Percentiles rank a stretch among this genome's conserved stretches.
phyloP scores from a whole-genome alignment of 2,113 vertebrate genomes.

The Macaca nemestrina region DNA sequence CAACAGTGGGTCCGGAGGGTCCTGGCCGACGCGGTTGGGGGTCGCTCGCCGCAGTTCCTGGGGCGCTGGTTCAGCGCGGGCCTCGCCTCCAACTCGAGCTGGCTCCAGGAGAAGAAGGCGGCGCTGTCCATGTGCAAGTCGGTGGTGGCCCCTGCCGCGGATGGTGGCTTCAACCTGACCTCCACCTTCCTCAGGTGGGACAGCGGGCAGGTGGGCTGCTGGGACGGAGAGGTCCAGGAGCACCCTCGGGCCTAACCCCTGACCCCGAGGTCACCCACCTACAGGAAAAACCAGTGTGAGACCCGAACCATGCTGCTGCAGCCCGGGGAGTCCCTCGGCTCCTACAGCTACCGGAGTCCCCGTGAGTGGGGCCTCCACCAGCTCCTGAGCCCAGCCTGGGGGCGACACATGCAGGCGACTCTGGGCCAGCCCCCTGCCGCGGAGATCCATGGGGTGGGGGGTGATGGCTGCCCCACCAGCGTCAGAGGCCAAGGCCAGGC shows the following conservation, averaged over 20 bases:
- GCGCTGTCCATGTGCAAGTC: conserved; percentile 87
- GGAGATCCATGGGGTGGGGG: no score
- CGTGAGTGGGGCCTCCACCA: conserved; percentile 45
- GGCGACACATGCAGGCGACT: no score
- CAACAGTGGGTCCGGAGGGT: background rate
- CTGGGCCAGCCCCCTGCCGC: no score
- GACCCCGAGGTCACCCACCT: background rate
- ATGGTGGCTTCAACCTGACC: conserved; percentile 85
- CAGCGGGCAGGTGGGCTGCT: accelerated
- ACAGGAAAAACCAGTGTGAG: conserved; percentile 71
- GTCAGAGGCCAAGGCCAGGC: background rate
- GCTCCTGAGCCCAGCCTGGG: background rate
- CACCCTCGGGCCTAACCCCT: background rate
- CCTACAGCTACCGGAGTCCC: conserved; percentile 49
- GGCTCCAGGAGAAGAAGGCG: conserved; percentile 81
- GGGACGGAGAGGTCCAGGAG: background rate
- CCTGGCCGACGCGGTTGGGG: background rate
- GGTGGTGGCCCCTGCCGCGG: conserved; percentile 45
- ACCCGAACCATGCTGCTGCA: conserved; percentile 24
- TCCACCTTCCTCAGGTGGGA: conserved; percentile 84
- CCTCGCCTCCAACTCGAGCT: conserved; percentile 88
- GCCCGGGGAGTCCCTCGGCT: accelerated
- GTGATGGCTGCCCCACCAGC: background rate
- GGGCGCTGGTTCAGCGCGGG: conserved; percentile 91
- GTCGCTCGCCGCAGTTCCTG: conserved; percentile 81